A percentile compares a stretch with the other conserved stretches of the same genome.
phyloP scores from a whole-genome alignment of 2,888 invertebrate species.

The Noctuana brunneofusca region DNA sequence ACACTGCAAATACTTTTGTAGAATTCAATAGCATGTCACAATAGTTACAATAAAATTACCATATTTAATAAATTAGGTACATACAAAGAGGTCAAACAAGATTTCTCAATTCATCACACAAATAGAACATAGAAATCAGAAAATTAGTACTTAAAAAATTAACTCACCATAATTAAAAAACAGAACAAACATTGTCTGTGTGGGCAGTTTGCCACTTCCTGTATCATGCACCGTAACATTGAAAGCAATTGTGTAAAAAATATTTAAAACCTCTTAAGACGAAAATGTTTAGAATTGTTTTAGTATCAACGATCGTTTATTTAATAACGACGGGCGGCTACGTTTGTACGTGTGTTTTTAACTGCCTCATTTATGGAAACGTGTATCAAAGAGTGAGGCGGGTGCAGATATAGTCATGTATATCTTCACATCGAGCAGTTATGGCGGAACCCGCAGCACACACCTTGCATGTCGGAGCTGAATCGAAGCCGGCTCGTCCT shows the following conservation, averaged over 20 bases:
- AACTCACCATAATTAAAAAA: neutral
- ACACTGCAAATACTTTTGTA: neutral
- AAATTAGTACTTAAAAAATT: neutral
- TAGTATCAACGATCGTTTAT: neutral
- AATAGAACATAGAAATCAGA: no score
- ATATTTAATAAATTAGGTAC: neutral
- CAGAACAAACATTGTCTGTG: neutral
- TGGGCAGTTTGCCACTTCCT: neutral
- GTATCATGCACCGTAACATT: neutral
- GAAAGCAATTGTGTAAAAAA: neutral
- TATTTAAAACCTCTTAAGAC: neutral
- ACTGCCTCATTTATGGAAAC: conserved; percentile 11
- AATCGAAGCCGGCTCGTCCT: neutral
- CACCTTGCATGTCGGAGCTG: neutral
- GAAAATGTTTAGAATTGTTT: neutral
- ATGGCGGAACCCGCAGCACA: neutral
- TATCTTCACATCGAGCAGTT: neutral
- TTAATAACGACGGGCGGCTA: conserved; percentile 10
- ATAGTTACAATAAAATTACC: neutral
- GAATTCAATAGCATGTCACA: neutral
- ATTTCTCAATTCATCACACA: neutral
- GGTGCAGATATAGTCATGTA: conserved; percentile 1
- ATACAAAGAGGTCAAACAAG: neutral
- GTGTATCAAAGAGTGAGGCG: neutral
- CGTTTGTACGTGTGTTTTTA: conserved; percentile 9